A percentile compares a stretch with the other conserved stretches of the same genome.
These are phyloP conservation scores for Melanocharis versteri DNA, from an alignment of 2,113 vertebrate species.

Conservation along the genomic window DNA sequence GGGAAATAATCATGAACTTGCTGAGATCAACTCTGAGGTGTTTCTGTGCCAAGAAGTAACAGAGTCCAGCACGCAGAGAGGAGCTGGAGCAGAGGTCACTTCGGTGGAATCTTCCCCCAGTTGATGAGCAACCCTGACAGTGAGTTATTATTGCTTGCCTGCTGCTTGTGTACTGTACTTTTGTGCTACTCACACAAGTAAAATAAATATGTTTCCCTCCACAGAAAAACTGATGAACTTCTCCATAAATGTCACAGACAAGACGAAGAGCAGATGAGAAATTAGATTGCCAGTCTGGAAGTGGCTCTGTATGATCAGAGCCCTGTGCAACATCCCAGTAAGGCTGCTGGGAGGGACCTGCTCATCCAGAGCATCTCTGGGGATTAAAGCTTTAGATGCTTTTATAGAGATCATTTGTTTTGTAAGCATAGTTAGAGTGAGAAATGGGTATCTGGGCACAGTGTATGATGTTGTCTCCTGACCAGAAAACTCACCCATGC, in stretches of 20 bases:
- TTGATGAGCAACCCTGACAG: neutral
- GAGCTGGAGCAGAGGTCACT: neutral
- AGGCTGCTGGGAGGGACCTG: neutral
- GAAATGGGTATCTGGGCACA: neutral
- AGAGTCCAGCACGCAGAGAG: neutral
- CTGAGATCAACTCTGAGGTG: neutral
- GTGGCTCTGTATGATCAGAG: neutral
- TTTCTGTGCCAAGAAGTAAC: neutral
- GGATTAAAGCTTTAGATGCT: neutral
- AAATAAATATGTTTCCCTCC: neutral
- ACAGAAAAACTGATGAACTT: neutral
- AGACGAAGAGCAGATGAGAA: neutral
- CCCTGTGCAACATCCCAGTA: neutral
- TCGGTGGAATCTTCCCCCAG: neutral
- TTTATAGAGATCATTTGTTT: neutral
- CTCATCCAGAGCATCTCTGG: neutral
- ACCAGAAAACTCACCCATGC: neutral
- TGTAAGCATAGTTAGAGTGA: neutral
- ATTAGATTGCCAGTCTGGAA: neutral
- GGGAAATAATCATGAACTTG: neutral
- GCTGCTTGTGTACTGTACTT: neutral
- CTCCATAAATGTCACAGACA: neutral
- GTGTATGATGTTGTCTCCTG: neutral
- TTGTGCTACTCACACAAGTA: neutral
- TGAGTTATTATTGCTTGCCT: neutral